Percentiles rank a stretch among this genome's conserved stretches.
Conservation (phyloP, 1,140 invertebrate genomes). For the Leptopilina boulardi region DNA sequence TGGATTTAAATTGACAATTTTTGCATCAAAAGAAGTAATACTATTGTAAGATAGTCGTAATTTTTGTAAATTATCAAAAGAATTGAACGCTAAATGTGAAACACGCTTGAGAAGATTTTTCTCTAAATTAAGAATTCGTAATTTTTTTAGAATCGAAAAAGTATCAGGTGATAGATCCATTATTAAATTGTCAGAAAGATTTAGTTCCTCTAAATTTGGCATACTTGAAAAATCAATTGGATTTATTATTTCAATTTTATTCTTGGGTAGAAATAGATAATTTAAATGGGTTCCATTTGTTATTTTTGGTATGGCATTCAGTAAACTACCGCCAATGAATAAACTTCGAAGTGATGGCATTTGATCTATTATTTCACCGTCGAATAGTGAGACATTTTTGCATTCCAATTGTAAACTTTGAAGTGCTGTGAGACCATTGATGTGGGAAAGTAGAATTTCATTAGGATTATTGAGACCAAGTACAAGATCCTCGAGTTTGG, state of each 20-base stretch:
- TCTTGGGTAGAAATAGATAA: background rate
- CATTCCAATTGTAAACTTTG: background rate
- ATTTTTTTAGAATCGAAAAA: background rate
- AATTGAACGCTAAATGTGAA: background rate
- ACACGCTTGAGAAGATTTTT: background rate
- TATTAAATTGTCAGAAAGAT: background rate
- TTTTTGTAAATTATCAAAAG: background rate
- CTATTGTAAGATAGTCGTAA: background rate
- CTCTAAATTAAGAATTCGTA: background rate
- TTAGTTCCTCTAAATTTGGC: background rate
- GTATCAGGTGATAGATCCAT: background rate
- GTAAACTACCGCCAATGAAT: background rate
- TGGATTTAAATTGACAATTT: background rate
- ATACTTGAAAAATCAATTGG: background rate
- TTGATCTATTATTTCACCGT: background rate
- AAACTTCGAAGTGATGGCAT: background rate
- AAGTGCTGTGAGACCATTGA: background rate
- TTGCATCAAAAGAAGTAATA: background rate
- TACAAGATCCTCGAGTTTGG: background rate
- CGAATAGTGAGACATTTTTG: background rate
- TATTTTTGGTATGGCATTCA: background rate
- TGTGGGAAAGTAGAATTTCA: background rate
- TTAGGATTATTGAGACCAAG: background rate
- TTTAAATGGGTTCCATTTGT: background rate
- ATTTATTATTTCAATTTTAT: background rate